These are phyloP conservation scores for Macrobrachium rosenbergii DNA, from an alignment of 1,140 invertebrate genomes.

Conservation along the genomic window DNA sequence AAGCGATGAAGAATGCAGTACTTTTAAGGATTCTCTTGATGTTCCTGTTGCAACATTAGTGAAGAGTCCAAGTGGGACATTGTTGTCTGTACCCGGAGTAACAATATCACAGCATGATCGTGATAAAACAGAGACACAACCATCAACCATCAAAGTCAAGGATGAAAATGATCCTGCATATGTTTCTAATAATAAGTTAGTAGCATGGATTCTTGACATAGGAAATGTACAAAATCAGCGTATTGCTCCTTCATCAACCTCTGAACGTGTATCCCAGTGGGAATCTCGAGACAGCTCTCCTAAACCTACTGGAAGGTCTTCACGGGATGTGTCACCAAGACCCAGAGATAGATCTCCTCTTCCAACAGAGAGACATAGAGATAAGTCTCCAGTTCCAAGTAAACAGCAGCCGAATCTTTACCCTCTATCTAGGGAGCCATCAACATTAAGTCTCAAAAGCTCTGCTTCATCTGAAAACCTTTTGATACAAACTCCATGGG, in stretches of 20 bases:
- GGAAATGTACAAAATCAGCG: conserved; percentile 18
- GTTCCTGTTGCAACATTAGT: conserved; percentile 42
- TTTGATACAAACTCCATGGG: conserved; percentile 51
- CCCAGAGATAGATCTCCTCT: conserved; percentile 31
- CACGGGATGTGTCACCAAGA: conserved; percentile 37
- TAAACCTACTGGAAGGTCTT: conserved; percentile 6
- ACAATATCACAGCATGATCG: conserved; percentile 14
- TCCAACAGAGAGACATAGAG: conserved; percentile 20
- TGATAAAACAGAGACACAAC: neutral
- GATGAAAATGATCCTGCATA: conserved; percentile 19
- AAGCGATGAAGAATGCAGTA: conserved; percentile 21
- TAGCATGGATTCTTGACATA: conserved; percentile 58
- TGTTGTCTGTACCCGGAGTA: conserved; percentile 37
- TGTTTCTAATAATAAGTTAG: conserved; percentile 39
- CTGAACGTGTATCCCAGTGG: conserved; percentile 53
- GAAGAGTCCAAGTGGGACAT: conserved; percentile 55
- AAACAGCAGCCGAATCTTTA: neutral
- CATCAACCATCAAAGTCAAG: neutral
- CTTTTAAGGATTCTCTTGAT: conserved; percentile 46
- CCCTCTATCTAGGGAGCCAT: conserved; percentile 19
- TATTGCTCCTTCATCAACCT: neutral
- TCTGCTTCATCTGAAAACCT: conserved; percentile 33
- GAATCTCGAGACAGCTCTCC: conserved; percentile 33
- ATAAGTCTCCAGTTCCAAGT: conserved; percentile 28
- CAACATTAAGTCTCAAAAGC: neutral